These are phyloP conservation scores for Alethe diademata DNA, from an alignment of 2,113 vertebrate genomes.

Conservation along the genomic window DNA sequence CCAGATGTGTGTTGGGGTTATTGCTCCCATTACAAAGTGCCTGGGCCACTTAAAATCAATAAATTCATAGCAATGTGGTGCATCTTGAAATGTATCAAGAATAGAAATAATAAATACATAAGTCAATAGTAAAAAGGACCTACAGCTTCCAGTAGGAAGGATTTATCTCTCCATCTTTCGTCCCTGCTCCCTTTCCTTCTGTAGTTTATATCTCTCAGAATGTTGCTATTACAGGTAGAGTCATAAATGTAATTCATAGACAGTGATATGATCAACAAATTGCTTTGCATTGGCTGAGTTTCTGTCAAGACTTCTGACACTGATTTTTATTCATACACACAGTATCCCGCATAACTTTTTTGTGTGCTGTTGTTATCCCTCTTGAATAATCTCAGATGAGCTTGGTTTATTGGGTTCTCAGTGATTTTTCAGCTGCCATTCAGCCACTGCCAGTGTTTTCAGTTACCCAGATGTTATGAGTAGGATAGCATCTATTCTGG, in stretches of 20 bases:
- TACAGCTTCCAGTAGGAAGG: neutral
- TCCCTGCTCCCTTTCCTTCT: neutral
- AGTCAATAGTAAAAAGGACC: neutral
- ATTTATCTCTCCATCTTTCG: neutral
- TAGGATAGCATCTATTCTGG: neutral
- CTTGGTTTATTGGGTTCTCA: neutral
- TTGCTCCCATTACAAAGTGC: neutral
- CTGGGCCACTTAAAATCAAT: neutral
- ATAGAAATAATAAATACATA: neutral
- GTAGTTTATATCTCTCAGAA: neutral
- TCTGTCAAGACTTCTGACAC: neutral
- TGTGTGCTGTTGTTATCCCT: neutral
- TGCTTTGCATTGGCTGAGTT: neutral
- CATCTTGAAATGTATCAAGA: neutral
- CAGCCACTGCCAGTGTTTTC: neutral
- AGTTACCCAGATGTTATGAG: neutral
- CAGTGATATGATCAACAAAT: neutral
- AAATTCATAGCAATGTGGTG: neutral
- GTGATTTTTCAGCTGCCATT: neutral
- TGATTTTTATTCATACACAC: neutral
- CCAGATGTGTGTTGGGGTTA: neutral
- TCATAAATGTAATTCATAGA: constrained; percentile 2
- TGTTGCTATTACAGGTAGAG: neutral
- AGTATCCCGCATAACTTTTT: neutral
- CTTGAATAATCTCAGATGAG: neutral